Conservation (phyloP, 53 echinoderm and acorn worm species). For the Hippasteria phrygiana region DNA sequence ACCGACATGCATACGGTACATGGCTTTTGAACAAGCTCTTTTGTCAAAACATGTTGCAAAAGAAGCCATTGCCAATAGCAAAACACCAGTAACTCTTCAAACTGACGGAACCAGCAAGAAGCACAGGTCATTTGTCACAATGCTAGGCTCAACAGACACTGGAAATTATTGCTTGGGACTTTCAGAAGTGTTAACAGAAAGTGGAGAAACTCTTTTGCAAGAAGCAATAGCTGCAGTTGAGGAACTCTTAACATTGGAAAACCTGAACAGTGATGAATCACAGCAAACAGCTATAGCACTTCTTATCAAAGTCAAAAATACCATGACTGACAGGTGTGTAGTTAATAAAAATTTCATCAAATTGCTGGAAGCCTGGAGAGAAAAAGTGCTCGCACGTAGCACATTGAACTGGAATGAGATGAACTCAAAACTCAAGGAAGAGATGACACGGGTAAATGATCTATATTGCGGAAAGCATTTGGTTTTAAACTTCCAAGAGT, state of each 20-base stretch:
- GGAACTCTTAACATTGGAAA: neutral
- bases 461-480: constrained; percentile 59
- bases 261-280: neutral
- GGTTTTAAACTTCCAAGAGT: constrained; percentile 52
- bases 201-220: neutral
- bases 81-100: constrained; percentile 45
- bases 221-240: constrained; percentile 5
- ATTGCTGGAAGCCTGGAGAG: constrained; percentile 21
- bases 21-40: constrained; percentile 48
- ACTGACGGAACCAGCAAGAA: constrained; percentile 72
- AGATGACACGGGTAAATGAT: constrained; percentile 26
- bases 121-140: constrained; percentile 68
- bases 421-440: neutral
- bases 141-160: neutral
- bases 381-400: neutral
- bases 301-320: constrained; percentile 43
- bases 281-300: constrained; percentile 17
- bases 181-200: constrained; percentile 11
- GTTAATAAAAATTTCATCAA: constrained; percentile 45
- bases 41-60: constrained; percentile 18
- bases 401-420: constrained; percentile 11
- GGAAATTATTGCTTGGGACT: neutral
- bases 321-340: constrained; percentile 48
- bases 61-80: constrained; percentile 11
- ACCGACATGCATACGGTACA: constrained; percentile 34